These are phyloP conservation scores for Drosophila bunnanda DNA, from an alignment of 2,888 invertebrate genomes.

Conservation along the genomic window DNA sequence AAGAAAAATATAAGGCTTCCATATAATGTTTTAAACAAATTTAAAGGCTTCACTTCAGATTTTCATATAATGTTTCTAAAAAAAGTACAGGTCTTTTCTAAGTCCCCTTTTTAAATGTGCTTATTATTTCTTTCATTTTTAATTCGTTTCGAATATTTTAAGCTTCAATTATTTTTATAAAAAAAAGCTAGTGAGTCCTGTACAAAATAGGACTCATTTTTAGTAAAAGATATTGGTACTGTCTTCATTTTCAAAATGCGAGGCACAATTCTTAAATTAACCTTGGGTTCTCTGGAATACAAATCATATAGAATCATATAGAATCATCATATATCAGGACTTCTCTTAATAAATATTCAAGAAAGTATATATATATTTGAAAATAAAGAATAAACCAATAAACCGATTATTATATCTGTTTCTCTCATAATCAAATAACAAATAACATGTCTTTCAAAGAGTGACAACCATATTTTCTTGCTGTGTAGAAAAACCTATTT, in stretches of 20 bases:
- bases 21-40: too few species aligned
- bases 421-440: too few species aligned
- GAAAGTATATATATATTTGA: not conserved
- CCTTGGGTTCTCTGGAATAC: too few species aligned
- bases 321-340: too few species aligned
- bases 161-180: not conserved
- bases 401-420: too few species aligned
- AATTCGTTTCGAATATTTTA: not conserved
- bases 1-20: too few species aligned
- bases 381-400: not conserved
- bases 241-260: too few species aligned
- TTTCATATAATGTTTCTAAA: not conserved
- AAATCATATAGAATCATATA: too few species aligned
- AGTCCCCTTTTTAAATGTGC: not conserved
- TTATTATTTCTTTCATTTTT: not conserved
- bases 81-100: not conserved
- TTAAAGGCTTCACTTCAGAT: not conserved
- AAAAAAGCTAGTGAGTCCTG: not conserved
- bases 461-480: not conserved
- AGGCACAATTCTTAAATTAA: not conserved
- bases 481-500: conserved; percentile 34
- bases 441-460: too few species aligned
- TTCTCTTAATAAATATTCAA: too few species aligned
- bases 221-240: not conserved
- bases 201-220: not conserved